phyloP scores from a whole-genome alignment of 2,113 vertebrate species.

The Campylorhamphus procurvoides region DNA sequence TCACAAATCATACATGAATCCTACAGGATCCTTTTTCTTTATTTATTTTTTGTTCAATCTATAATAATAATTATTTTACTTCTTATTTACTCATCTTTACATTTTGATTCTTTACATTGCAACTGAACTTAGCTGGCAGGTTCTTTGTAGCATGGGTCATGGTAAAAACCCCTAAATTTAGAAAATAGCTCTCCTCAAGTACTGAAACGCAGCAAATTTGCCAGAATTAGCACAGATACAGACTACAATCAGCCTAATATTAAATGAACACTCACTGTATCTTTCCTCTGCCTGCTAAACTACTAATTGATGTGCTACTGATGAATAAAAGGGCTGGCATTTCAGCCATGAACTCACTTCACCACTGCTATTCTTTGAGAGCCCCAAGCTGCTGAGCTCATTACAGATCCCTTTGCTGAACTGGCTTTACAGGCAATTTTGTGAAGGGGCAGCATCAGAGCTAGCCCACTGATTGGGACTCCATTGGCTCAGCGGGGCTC shows the following conservation, averaged over 20 bases:
- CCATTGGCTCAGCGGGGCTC: conserved; percentile 73
- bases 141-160: not conserved
- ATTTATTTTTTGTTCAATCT: not conserved
- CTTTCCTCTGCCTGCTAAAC: conserved; percentile 30
- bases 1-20: not conserved
- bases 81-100: not conserved
- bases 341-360: conserved; percentile 49
- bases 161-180: not conserved
- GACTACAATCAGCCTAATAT: not conserved
- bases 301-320: conserved; percentile 44
- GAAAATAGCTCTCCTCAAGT: not conserved
- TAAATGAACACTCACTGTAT: not conserved
- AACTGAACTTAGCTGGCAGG: not conserved
- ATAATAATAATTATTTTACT: not conserved
- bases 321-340: conserved; percentile 44
- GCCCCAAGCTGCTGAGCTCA: conserved; percentile 53
- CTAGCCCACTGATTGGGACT: conserved; percentile 76
- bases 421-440: conserved; percentile 70
- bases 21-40: not conserved
- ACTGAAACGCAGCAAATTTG: not conserved
- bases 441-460: conserved; percentile 72
- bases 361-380: conserved; percentile 14
- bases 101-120: not conserved
- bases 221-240: not conserved
- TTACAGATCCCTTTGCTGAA: conserved; percentile 62